Evolutionary conservation across 2,888 invertebrate species (phyloP).

Genomic region (Dasypogon diadema): DNA sequence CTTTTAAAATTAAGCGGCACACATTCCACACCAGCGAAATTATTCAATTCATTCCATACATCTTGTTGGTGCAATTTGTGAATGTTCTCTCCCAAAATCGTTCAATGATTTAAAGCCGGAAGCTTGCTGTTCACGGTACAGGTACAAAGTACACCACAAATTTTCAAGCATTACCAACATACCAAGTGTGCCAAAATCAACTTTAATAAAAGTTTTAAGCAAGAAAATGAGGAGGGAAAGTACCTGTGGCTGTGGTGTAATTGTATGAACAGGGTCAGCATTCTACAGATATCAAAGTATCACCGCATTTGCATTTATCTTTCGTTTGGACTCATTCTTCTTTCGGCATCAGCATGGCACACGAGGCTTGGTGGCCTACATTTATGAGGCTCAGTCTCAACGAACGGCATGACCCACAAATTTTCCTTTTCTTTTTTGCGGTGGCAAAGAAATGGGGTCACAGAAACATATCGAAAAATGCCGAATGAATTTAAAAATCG

Average conservation of each 20-base stretch:
- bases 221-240: too few relatives aligned
- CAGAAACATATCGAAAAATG: neutral
- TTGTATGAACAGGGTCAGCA: slow-evolving; percentile 12
- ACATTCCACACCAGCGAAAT: too few relatives aligned
- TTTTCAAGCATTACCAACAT: too few relatives aligned
- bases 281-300: neutral
- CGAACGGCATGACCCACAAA: slow-evolving; percentile 26
- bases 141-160: too few relatives aligned
- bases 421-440: slow-evolving; percentile 30
- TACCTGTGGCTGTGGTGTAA: slow-evolving; percentile 1
- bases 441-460: slow-evolving; percentile 12
- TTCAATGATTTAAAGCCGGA: too few relatives aligned
- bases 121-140: too few relatives aligned
- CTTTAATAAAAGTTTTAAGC: too few relatives aligned
- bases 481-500: slow-evolving; percentile 6
- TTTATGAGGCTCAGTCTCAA: slow-evolving; percentile 1
- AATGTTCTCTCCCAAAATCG: too few relatives aligned
- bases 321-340: slow-evolving; percentile 4
- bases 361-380: neutral
- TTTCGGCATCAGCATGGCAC: neutral
- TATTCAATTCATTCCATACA: too few relatives aligned
- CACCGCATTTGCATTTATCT: slow-evolving; percentile 29
- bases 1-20: too few relatives aligned
- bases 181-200: too few relatives aligned
- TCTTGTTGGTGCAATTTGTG: too few relatives aligned